phyloP scores from a whole-genome alignment of 2,113 vertebrate species.

The Strigops habroptila region DNA sequence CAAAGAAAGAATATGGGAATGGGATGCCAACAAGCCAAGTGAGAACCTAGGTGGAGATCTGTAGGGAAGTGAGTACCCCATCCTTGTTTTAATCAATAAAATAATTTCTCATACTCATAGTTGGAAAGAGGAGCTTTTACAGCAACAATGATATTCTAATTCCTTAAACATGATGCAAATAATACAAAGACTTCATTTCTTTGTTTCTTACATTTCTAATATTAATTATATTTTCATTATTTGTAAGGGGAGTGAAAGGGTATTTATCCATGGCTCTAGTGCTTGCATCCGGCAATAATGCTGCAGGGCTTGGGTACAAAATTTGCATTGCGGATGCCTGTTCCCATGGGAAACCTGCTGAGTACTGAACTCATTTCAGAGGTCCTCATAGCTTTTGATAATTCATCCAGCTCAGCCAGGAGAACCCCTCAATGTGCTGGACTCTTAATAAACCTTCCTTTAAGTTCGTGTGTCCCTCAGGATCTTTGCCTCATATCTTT shows the following conservation, averaged over 20 bases:
- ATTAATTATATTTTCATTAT: not conserved
- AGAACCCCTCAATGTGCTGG: not conserved
- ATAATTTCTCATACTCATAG: not conserved
- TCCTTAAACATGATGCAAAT: not conserved
- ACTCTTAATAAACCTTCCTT: not conserved
- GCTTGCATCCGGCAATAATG: not conserved
- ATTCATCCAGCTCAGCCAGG: not conserved
- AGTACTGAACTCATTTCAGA: not conserved
- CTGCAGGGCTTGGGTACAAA: not conserved
- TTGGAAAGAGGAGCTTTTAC: not conserved
- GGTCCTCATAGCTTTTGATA: not conserved
- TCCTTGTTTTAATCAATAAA: not conserved
- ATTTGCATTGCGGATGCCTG: conserved; percentile 27
- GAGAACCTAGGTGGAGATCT: not conserved
- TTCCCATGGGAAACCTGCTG: conserved; percentile 50
- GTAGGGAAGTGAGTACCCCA: not conserved
- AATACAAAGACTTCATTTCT: not conserved
- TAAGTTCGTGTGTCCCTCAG: not conserved
- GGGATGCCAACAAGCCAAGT: not conserved
- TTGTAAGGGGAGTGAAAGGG: not conserved
- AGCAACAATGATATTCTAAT: not conserved
- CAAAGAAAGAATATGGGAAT: not conserved
- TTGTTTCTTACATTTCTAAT: not conserved
- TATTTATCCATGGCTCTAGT: not conserved
- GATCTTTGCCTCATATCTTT: not conserved